These are phyloP conservation scores for Myotis pilosus DNA, from an alignment of 2,797 vertebrate species.

Conservation along the genomic window DNA sequence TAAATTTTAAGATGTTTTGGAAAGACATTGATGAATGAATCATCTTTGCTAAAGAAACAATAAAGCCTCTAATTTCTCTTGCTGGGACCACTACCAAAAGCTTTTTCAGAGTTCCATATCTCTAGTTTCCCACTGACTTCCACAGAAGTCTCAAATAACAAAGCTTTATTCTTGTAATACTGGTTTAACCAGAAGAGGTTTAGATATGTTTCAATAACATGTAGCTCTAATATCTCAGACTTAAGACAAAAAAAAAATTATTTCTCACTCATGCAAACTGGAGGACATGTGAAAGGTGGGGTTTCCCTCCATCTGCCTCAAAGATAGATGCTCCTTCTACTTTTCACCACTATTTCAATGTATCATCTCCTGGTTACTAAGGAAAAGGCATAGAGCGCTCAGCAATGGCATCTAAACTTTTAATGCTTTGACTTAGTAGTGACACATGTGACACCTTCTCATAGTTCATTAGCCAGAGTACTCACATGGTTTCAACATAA, in stretches of 20 bases:
- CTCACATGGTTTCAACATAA: not conserved
- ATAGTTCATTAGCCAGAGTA: not conserved
- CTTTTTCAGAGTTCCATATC: not conserved
- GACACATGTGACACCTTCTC: not conserved
- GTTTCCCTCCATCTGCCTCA: not conserved
- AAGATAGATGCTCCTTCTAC: not conserved
- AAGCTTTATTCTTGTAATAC: not conserved
- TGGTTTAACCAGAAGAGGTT: not conserved
- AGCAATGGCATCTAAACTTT: not conserved
- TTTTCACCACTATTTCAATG: not conserved
- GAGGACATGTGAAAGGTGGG: not conserved
- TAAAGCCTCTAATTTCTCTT: not conserved
- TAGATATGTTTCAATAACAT: not conserved
- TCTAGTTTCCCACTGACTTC: not conserved
- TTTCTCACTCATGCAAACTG: not conserved
- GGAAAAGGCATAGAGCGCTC: not conserved
- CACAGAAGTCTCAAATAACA: not conserved
- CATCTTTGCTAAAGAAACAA: not conserved
- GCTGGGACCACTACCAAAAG: not conserved
- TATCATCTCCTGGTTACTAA: not conserved
- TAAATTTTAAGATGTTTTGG: slow-evolving; percentile 21
- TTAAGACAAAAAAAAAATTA: not conserved
- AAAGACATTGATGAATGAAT: not conserved
- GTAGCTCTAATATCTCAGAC: not conserved
- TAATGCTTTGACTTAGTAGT: slow-evolving; percentile 12